Base-by-base conservation (phyloP, 23 tunicate genomes). In the Clavelina lepadiformis region DNA sequence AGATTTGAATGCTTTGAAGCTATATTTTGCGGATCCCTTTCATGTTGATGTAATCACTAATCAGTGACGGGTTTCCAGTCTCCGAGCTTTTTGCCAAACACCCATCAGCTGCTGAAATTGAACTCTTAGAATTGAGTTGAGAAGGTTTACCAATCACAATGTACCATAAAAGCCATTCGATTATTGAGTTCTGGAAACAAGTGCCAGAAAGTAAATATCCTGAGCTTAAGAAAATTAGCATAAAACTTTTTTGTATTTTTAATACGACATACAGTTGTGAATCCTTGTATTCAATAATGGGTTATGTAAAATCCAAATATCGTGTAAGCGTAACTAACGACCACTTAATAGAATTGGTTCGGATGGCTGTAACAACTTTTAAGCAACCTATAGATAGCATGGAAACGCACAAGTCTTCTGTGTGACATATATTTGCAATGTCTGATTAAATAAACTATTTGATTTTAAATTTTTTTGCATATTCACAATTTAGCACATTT, bases 131-230 rank as follows among this genome's bases (percentile, higher is more conserved):
- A 41, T 41, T 41, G 49, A 41, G n/a, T n/a, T n/a, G 15, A 41
- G 49, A 41, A 41, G 49, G 15, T 15, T 41, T 41, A 15, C 13
- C 49, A 41, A 41, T 41, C 11, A 41, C 11, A 41, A 8, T 41
- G 15, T 41, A 11, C 49, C 49, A 15, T 15, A 41, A 41, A 41
- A 41, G 49, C 49, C 49, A 41, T 41, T 41, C 49, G 49, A 41
- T 41, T 41, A 41, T 41, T 41, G 49, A 41, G 49, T 41, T 41
- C 49, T 41, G 15, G 49, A 41, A 41, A 41, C 15, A 41, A 11
- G 49, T 41, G 49, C 15, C 49, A 41, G 49, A 41, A 41, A 41
- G 49, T 41, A 41, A 41, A 41, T 41, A 41, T 41, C 49, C 49
- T 11, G 15, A 41, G 15, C 49, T 41, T 41, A 41, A 41, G n/a